Percentiles rank a stretch among this genome's conserved stretches.
These are phyloP conservation scores for Prionace glauca DNA, from an alignment of 2,797 vertebrate genomes.

Conservation along the genomic window DNA sequence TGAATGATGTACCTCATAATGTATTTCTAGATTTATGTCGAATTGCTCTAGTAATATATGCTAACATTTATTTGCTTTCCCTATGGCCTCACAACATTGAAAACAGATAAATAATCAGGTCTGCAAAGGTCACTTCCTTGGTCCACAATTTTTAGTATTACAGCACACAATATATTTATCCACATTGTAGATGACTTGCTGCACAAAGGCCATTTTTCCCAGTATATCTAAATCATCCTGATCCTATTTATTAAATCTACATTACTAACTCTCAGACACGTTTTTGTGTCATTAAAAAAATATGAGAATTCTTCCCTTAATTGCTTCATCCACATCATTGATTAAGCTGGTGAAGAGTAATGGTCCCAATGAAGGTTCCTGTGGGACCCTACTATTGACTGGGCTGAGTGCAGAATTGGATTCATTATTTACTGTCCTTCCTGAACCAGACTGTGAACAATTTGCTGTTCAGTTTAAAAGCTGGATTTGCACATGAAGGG, in stretches of 20 bases:
- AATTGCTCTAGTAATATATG: background rate
- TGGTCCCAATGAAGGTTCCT: background rate
- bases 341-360: conserved; percentile 29
- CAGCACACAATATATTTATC: background rate
- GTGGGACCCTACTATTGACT: conserved; percentile 1
- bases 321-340: conserved; percentile 27
- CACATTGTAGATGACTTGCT: background rate
- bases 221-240: background rate
- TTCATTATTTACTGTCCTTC: background rate
- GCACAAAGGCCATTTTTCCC: background rate
- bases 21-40: background rate
- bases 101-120: too few relatives aligned
- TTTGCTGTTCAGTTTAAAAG: background rate
- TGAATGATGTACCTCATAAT: background rate
- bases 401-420: background rate
- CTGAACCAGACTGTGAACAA: background rate
- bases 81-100: background rate
- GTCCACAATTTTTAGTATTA: too few relatives aligned
- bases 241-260: conserved; percentile 3
- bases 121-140: too few relatives aligned
- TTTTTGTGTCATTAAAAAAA: conserved; percentile 34
- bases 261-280: background rate
- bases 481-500: background rate
- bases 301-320: conserved; percentile 19
- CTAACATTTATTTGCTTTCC: background rate